Percentiles rank a stretch among this genome's conserved stretches.
Evolutionary conservation across 2,797 vertebrate species (phyloP).

Genomic region (Anguilla anguilla): DNA sequence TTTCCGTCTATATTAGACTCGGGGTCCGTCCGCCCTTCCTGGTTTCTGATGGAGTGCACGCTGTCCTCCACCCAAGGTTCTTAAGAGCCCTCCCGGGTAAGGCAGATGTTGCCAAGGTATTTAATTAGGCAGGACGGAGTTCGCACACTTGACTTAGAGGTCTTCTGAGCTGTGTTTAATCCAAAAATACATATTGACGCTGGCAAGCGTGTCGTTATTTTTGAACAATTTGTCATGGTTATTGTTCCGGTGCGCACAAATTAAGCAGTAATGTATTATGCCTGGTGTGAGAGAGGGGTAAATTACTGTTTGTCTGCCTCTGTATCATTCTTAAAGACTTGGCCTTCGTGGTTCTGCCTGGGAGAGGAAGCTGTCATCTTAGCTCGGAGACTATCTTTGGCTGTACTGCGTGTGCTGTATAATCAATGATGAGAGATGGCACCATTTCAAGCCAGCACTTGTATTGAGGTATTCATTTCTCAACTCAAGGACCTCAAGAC

Average conservation of each 20-base stretch:
- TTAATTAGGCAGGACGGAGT: background rate
- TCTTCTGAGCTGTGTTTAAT: conserved; percentile 17
- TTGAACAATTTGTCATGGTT: background rate
- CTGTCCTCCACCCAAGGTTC: background rate
- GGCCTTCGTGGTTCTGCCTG: too few relatives aligned
- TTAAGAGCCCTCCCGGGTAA: background rate
- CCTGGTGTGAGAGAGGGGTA: background rate
- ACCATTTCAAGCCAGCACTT: background rate
- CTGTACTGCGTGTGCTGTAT: conserved; percentile 3
- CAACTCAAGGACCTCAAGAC: conserved; percentile 9
- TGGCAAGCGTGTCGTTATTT: background rate
- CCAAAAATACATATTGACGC: background rate
- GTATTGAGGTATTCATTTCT: background rate
- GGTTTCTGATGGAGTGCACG: background rate
- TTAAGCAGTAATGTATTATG: background rate
- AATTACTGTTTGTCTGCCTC: conserved; percentile 1
- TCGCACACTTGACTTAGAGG: conserved; percentile 1
- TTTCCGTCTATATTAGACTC: background rate
- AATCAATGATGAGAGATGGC: background rate
- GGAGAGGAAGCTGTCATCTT: conserved; percentile 17
- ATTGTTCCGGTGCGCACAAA: background rate
- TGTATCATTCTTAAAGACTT: background rate
- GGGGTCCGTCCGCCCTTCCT: background rate
- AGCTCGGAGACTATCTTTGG: background rate
- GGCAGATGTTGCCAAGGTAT: background rate